Evolutionary conservation across 2,797 vertebrate species (phyloP), one percentile per base, ranked within the genome.

Genomic region (Sebastes trivittatus): DNA sequence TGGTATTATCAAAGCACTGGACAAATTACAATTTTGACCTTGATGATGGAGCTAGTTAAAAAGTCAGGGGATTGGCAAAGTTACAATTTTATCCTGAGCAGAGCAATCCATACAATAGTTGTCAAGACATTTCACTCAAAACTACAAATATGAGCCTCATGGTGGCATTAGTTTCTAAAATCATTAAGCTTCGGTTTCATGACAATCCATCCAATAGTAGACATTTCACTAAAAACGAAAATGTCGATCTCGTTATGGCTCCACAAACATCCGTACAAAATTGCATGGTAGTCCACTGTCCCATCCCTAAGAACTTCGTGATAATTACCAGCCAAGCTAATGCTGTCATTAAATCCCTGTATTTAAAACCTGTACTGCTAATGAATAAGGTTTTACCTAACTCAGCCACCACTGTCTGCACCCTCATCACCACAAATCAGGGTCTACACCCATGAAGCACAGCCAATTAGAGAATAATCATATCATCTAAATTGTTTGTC

Each of bases 391-490:
- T 74, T 87, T 73, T 9, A 18, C 16, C 14, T 16, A 22, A 56
- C 49, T 54, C 13, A 60, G 70, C 64, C 18, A 22, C 66, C 25
- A 20, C 38, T 13, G 58, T 46, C 42, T 73, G 22, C 65, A 36
- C 25, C 61, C 72, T 66, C 78, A 84, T 79, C 83, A 80, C 65
- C 27, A 69, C 66, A 79, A 75, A 91, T 86, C 20, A 60, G 29
- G 63, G 29, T 61, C 75, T 77, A 52, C 82, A 86, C 32, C 73
- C 82, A 72, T 71, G 75, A 80, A 77, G 77, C 65, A 74, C 36
- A 76, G 70, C 70, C 77, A 86, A 77, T 87, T 87, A 88, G 46
- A 81, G 55, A 84, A 81, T 84, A 79, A 86, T 86, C 78, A 84
- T 73, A 67, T 89, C 46, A 78, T 83, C 62, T 66, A 30, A 83